Percentiles rank a stretch among this genome's conserved stretches.
These are phyloP conservation scores for Tupiocoris notatus DNA, from an alignment of 2,888 invertebrate genomes.

Conservation along the genomic window DNA sequence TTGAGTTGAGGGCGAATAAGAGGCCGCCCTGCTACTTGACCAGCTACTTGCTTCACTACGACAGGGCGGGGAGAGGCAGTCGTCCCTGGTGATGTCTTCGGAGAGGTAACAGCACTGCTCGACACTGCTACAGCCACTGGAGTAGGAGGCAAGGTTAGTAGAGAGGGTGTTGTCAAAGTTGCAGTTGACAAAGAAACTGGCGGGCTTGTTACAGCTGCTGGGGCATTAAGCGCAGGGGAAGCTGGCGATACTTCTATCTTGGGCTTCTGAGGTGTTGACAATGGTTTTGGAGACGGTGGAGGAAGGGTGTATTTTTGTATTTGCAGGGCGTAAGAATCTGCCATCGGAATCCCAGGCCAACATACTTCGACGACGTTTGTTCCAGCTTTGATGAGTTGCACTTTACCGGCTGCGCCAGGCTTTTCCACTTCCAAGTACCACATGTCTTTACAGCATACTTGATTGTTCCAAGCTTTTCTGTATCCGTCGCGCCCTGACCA, in stretches of 20 bases:
- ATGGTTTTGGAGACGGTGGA: conserved; percentile 55
- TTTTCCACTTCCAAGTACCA: conserved; percentile 94
- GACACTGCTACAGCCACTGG: not conserved
- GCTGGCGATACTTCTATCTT: not conserved
- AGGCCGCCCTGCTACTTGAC: not conserved
- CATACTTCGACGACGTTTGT: conserved; percentile 92
- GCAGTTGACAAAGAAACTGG: conserved; percentile 42
- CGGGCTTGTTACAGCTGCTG: conserved; percentile 46
- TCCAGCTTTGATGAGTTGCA: conserved; percentile 90
- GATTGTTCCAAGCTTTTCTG: conserved; percentile 99
- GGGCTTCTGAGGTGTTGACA: conserved; percentile 51
- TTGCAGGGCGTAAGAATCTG: conserved; percentile 90
- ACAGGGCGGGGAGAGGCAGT: not conserved
- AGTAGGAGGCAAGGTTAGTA: conserved; percentile 9
- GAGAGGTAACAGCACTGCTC: not conserved
- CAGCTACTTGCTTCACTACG: not conserved
- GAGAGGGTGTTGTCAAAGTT: conserved; percentile 49
- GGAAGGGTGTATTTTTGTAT: conserved; percentile 58
- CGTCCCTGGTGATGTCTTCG: not conserved
- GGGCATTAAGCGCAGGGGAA: conserved; percentile 27
- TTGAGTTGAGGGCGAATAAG: not conserved
- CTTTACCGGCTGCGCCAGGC: conserved; percentile 85
- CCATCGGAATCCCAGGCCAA: conserved; percentile 87
- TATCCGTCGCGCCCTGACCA: conserved; percentile 99
- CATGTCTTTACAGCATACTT: conserved; percentile 94